Conservation (phyloP, 2,797 vertebrate species). For the Jordanella pulchra region DNA sequence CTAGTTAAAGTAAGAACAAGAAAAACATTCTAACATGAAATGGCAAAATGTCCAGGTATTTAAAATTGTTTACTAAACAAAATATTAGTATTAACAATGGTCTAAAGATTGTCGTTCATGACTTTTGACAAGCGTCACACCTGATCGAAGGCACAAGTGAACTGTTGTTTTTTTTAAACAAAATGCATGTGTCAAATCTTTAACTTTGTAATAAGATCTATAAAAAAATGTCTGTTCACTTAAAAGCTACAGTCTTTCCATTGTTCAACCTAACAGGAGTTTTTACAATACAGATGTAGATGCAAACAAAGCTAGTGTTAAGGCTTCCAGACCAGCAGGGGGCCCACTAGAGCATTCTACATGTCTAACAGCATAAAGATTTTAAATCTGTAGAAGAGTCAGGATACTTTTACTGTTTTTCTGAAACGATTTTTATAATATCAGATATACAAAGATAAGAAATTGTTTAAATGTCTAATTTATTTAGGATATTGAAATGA, state of each 20-base stretch:
- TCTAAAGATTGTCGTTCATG: neutral
- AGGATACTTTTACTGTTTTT: neutral
- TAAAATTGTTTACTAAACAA: neutral
- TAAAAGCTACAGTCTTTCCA: neutral
- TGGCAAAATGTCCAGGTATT: neutral
- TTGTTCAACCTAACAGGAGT: neutral
- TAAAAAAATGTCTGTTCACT: neutral
- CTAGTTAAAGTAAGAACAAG: too few relatives aligned
- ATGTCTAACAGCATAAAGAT: neutral
- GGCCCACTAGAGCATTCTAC: neutral
- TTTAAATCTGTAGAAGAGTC: neutral
- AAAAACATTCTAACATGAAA: neutral
- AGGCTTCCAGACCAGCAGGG: neutral
- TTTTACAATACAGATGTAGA: neutral
- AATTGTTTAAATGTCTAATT: neutral
- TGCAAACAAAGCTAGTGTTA: neutral
- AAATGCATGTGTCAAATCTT: neutral
- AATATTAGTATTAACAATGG: neutral
- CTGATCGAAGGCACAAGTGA: neutral
- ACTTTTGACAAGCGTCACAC: neutral
- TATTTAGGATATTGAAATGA: neutral
- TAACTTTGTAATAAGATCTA: neutral
- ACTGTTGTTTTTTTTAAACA: slow-evolving; percentile 1
- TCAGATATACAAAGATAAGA: too few relatives aligned
- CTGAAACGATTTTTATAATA: neutral